Percentiles rank a stretch among this genome's conserved stretches.
These are phyloP conservation scores for Alces alces DNA, from an alignment of 2,113 vertebrate species.

Conservation along the genomic window DNA sequence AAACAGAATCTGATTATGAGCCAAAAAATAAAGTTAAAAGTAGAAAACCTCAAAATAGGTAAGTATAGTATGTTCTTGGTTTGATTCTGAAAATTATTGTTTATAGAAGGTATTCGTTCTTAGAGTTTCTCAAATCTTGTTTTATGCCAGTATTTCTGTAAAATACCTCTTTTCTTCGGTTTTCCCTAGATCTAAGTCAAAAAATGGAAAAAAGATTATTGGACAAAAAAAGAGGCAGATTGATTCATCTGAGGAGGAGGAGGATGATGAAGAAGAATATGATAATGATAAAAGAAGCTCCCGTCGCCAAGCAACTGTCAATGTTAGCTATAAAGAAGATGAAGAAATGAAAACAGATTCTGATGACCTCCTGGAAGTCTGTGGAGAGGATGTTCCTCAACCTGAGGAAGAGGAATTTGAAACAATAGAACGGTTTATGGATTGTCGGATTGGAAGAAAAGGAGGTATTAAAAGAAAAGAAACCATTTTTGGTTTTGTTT, in stretches of 20 bases:
- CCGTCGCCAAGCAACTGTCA: conserved; percentile 96
- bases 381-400: conserved; percentile 95
- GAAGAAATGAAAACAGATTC: conserved; percentile 98
- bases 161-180: neutral
- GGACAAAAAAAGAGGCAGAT: conserved; percentile 87
- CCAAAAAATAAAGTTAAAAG: conserved; percentile 96
- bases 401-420: conserved; percentile 98
- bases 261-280: conserved; percentile 80
- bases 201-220: conserved; percentile 91
- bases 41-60: conserved; percentile 94
- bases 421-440: conserved; percentile 97
- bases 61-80: conserved; percentile 11
- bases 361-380: conserved; percentile 95
- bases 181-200: conserved; percentile 86
- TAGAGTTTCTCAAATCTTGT: neutral
- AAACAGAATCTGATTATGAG: conserved; percentile 97
- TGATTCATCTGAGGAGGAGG: conserved; percentile 86
- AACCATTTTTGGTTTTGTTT: neutral
- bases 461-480: conserved; percentile 85
- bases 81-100: neutral
- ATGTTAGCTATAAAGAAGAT: conserved; percentile 97
- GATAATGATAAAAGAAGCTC: conserved; percentile 91
- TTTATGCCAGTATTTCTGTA: neutral
- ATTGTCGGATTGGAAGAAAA: conserved; percentile 90
- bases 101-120: neutral